A percentile compares a stretch with the other conserved stretches of the same genome.
Conservation (phyloP, 2,797 vertebrate genomes). For the Helarctos malayanus region DNA sequence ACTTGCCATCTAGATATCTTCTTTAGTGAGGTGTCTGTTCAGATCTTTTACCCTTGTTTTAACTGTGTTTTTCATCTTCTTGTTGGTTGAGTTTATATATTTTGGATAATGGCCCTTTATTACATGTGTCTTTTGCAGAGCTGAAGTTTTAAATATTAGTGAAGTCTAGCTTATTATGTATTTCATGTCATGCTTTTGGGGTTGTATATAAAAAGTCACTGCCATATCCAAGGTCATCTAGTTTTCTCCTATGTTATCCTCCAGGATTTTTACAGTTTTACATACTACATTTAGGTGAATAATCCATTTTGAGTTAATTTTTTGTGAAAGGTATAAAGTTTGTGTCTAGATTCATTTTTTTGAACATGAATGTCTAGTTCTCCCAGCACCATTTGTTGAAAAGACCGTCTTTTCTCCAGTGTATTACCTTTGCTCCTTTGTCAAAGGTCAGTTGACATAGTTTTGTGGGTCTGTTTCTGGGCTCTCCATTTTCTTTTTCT, state of each 20-base stretch:
- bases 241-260: background rate
- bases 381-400: background rate
- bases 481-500: background rate
- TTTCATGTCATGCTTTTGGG: background rate
- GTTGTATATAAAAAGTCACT: background rate
- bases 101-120: background rate
- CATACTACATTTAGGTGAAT: background rate
- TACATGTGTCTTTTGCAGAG: background rate
- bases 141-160: background rate
- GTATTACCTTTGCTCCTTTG: background rate
- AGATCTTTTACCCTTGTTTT: background rate
- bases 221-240: background rate
- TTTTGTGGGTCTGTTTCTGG: background rate
- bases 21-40: background rate
- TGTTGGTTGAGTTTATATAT: background rate
- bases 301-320: background rate
- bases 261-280: constrained; percentile 19
- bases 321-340: background rate
- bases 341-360: background rate
- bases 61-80: background rate
- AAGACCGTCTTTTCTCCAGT: background rate
- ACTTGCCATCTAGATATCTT: background rate
- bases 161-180: constrained; percentile 1
- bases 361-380: background rate
- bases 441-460: background rate